Evolutionary conservation across 2,888 invertebrate species (phyloP).

Genomic region (Eristalis pertinax): DNA sequence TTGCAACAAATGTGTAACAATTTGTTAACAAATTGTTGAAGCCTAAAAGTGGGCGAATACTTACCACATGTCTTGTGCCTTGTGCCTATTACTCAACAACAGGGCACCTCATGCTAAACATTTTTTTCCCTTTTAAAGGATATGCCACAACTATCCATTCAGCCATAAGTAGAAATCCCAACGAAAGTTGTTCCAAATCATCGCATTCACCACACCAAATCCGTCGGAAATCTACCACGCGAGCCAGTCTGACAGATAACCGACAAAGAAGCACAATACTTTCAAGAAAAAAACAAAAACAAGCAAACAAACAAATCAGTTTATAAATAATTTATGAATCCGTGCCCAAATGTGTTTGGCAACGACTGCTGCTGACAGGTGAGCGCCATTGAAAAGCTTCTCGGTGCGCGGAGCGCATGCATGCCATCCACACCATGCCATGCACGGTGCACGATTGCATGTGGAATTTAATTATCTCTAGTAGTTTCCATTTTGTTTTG

Average conservation of each 20-base stretch:
- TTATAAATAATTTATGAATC: background rate
- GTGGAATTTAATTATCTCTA: background rate
- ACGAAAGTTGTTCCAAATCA: background rate
- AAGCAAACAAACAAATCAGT: background rate
- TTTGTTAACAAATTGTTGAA: too few species aligned
- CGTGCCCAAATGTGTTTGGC: background rate
- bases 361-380: background rate
- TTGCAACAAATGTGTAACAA: too few species aligned
- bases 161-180: background rate
- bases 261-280: background rate
- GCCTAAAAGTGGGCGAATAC: too few species aligned
- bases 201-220: background rate
- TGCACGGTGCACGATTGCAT: constrained; percentile 1
- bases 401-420: background rate
- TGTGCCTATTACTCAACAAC: too few species aligned
- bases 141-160: background rate
- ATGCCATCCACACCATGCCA: background rate
- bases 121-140: background rate
- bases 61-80: too few species aligned
- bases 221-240: background rate
- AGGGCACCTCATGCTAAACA: too few species aligned
- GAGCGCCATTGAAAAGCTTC: background rate
- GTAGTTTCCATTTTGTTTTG: constrained; percentile 9
- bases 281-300: background rate
- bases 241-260: background rate